Evolutionary conservation across 2,888 invertebrate species (phyloP), one percentile per base, ranked within the genome.

Genomic region (Melieria picta): DNA sequence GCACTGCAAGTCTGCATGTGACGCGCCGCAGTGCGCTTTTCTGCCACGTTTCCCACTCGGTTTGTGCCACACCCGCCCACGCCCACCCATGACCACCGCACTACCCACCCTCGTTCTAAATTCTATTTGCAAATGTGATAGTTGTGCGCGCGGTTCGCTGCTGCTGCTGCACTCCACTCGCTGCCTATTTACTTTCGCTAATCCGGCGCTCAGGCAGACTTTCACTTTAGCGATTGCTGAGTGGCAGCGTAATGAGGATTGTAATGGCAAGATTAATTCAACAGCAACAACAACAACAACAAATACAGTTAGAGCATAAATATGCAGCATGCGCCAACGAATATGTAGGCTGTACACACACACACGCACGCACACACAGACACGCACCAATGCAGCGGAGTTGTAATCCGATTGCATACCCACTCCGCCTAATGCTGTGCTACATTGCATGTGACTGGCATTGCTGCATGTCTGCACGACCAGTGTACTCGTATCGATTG

Each of bases 171-270:
- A 30, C 30, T 30, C 30, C 30, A 30, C 30, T 30, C 30, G 30
- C 30, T 30, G 30, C 30, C 30, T 30, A 16, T 60, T 67, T 16
- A 67, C 60, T 67, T 67, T 67, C 60, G 61, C 67, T 67, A 52
- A 11, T 62, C 30, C 63, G 48, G 48, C 43, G 60, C 60, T 30
- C 30, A 30, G 30, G 30, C 30, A 30, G 30, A 30, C 30, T 30
- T 30, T 30, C 63, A 50, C 30, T 60, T 45, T 16, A 45, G 7
- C 30, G 30, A 30, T 30, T 30, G 48, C 48, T 60, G 67, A 67
- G 60, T 67, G 67, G 61, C 67, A 67, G 60, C 67, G 67, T 67
- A 67, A 67, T 67, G 52, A 67, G 60, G 67, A 60, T 67, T 67
- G 67, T 67, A 67, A 67, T 67, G 67, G 67, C 43, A 67, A 67